phyloP scores from a whole-genome alignment of 2,888 invertebrate species.

The Tenthredo amoena region DNA sequence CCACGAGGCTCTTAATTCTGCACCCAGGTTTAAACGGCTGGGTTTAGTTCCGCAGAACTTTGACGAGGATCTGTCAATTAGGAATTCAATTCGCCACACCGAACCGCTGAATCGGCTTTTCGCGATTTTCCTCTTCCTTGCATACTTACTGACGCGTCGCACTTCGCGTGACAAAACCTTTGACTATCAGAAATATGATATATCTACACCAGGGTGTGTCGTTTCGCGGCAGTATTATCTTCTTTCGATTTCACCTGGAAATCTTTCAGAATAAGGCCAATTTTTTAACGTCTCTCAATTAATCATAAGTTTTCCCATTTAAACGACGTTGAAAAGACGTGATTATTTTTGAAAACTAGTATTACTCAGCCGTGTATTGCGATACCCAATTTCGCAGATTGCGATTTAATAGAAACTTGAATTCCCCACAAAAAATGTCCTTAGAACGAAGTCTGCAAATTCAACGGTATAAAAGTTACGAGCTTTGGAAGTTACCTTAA shows the following conservation, averaged over 20 bases:
- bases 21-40: background rate
- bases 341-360: too few relatives aligned
- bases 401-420: too few relatives aligned
- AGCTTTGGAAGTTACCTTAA: too few relatives aligned
- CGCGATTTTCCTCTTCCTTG: slow-evolving; percentile 15
- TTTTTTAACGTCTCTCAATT: too few relatives aligned
- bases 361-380: too few relatives aligned
- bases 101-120: slow-evolving; percentile 73
- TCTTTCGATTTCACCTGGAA: background rate
- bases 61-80: slow-evolving; percentile 68
- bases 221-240: background rate
- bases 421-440: too few relatives aligned
- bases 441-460: too few relatives aligned
- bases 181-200: background rate
- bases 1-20: background rate
- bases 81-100: slow-evolving; percentile 59
- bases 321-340: too few relatives aligned
- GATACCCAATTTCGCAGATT: too few relatives aligned
- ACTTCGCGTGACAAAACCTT: background rate
- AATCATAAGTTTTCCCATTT: too few relatives aligned
- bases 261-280: too few relatives aligned
- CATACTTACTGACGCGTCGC: background rate
- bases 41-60: background rate
- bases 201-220: background rate
- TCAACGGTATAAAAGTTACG: too few relatives aligned